phyloP scores from a whole-genome alignment of 1,140 invertebrate genomes.

The Panagrolaimus sp. region DNA sequence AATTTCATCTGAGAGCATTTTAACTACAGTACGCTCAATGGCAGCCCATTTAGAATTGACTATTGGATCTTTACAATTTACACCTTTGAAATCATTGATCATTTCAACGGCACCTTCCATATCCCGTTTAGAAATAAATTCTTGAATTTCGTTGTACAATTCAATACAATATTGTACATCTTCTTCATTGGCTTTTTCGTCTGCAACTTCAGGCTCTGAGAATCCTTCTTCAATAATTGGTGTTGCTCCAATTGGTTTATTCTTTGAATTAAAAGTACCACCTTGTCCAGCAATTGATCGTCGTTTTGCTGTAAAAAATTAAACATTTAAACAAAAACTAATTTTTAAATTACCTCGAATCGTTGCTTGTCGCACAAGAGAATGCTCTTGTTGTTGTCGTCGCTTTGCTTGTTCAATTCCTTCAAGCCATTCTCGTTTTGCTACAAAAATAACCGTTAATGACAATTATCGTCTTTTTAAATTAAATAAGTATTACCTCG shows the following conservation, averaged over 20 bases:
- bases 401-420: slow-evolving; percentile 86
- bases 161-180: slow-evolving; percentile 73
- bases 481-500: slow-evolving; percentile 53
- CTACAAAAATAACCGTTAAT: no score
- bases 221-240: slow-evolving; percentile 53
- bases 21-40: slow-evolving; percentile 39
- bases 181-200: slow-evolving; percentile 63
- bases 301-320: slow-evolving; percentile 30
- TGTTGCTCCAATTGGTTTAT: slow-evolving; percentile 39
- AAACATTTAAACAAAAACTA: slow-evolving; percentile 46
- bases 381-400: slow-evolving; percentile 60
- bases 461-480: no score
- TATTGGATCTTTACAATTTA: slow-evolving; percentile 31
- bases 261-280: neutral
- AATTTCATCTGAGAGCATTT: slow-evolving; percentile 60
- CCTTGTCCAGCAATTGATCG: slow-evolving; percentile 19
- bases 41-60: slow-evolving; percentile 52
- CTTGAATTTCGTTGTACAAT: slow-evolving; percentile 87
- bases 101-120: slow-evolving; percentile 87
- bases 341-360: slow-evolving; percentile 62
- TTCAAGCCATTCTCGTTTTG: slow-evolving; percentile 84
- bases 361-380: slow-evolving; percentile 65
- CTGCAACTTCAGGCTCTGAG: slow-evolving; percentile 8
- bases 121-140: slow-evolving; percentile 89
- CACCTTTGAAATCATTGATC: slow-evolving; percentile 69